phyloP scores from a whole-genome alignment of 2,113 vertebrate species.

The Dissostichus mawsoni region DNA sequence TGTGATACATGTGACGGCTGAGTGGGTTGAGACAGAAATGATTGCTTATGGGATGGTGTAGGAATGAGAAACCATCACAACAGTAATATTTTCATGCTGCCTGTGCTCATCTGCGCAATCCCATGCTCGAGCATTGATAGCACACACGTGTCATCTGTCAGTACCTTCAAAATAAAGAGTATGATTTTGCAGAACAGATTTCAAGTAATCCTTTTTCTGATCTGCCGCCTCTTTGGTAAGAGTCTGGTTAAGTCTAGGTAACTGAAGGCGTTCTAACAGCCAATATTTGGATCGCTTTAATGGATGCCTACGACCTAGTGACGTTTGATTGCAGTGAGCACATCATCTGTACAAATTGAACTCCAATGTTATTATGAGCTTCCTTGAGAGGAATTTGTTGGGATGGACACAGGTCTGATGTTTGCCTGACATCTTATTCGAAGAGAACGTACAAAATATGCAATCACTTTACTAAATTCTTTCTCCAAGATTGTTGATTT shows the following conservation, averaged over 20 bases:
- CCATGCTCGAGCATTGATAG: conserved; percentile 2
- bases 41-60: conserved; percentile 73
- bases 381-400: too few relatives aligned
- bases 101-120: conserved; percentile 36
- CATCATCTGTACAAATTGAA: too few relatives aligned
- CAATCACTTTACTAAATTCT: too few relatives aligned
- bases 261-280: background rate
- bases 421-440: too few relatives aligned
- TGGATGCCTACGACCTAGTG: too few relatives aligned
- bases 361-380: too few relatives aligned
- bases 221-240: background rate
- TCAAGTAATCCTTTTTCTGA: background rate
- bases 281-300: too few relatives aligned
- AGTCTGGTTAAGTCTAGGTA: background rate
- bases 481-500: too few relatives aligned
- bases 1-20: conserved; percentile 65
- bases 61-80: conserved; percentile 66
- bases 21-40: conserved; percentile 69
- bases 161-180: background rate
- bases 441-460: too few relatives aligned
- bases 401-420: too few relatives aligned
- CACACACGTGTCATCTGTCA: too few relatives aligned
- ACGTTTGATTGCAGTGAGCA: too few relatives aligned
- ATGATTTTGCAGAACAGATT: background rate
- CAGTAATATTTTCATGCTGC: conserved; percentile 40